Evolutionary conservation across 2,113 vertebrate species (phyloP).

Genomic region (Labeo catla): DNA sequence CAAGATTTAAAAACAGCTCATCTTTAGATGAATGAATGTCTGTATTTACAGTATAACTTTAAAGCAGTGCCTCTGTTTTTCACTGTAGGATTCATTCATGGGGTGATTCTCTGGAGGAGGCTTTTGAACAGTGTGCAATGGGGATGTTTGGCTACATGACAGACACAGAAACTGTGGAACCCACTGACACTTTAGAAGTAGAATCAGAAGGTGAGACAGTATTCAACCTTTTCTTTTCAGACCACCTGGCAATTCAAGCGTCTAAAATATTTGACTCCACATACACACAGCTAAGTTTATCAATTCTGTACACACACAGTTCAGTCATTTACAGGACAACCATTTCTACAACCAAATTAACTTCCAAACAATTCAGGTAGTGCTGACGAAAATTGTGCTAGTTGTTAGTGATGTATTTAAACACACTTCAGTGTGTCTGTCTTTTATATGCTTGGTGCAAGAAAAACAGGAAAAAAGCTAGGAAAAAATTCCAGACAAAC

Average conservation of each 20-base stretch:
- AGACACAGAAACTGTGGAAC: slow-evolving; percentile 92
- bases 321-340: no score
- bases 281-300: no score
- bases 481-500: no score
- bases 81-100: slow-evolving; percentile 88
- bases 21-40: not conserved
- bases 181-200: slow-evolving; percentile 84
- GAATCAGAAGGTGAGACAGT: slow-evolving; percentile 84
- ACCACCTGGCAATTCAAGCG: not conserved
- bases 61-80: not conserved
- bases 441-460: not conserved
- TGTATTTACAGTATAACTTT: not conserved
- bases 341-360: no score
- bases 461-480: not conserved
- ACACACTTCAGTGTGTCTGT: not conserved
- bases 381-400: no score
- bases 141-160: slow-evolving; percentile 99
- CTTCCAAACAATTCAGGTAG: no score
- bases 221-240: not conserved
- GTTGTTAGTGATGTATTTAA: not conserved
- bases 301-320: no score
- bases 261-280: not conserved
- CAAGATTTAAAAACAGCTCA: not conserved
- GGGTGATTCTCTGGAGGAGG: slow-evolving; percentile 91
- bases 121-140: slow-evolving; percentile 96